Evolutionary conservation across 2,888 invertebrate genomes (phyloP).

Genomic region (Megaustenia siamemsis): DNA sequence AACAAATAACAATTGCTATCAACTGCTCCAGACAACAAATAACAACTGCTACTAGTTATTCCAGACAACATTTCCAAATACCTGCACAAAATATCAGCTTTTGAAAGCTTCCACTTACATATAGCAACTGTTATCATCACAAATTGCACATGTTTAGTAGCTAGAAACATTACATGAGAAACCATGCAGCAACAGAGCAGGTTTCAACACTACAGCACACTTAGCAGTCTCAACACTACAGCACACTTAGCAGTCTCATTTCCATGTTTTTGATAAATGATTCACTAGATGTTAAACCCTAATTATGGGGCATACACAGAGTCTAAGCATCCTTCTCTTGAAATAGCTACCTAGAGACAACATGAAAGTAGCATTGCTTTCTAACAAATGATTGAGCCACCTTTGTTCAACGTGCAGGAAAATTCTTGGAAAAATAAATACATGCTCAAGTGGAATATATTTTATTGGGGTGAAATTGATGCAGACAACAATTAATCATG

Average conservation of each 20-base stretch:
- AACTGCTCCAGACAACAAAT: too few species aligned
- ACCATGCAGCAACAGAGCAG: background rate
- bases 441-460: too few species aligned
- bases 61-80: too few species aligned
- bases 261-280: slow-evolving; percentile 28
- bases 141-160: background rate
- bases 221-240: background rate
- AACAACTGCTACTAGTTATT: too few species aligned
- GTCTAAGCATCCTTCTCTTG: background rate
- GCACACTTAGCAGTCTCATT: slow-evolving; percentile 40
- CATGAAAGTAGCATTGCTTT: too few species aligned
- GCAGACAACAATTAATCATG: slow-evolving; percentile 2
- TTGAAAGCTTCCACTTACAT: too few species aligned
- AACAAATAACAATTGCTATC: too few species aligned
- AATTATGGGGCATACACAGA: background rate
- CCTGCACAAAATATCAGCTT: too few species aligned
- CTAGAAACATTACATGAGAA: background rate
- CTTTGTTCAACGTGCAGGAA: background rate
- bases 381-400: background rate
- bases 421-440: background rate
- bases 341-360: background rate
- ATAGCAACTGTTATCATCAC: too few species aligned
- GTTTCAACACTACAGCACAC: background rate
- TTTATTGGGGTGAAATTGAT: too few species aligned
- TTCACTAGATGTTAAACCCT: background rate